Percentiles rank a stretch among this genome's conserved stretches.
Evolutionary conservation across 2,888 invertebrate genomes (phyloP).

Genomic region (Drosophila affinis): DNA sequence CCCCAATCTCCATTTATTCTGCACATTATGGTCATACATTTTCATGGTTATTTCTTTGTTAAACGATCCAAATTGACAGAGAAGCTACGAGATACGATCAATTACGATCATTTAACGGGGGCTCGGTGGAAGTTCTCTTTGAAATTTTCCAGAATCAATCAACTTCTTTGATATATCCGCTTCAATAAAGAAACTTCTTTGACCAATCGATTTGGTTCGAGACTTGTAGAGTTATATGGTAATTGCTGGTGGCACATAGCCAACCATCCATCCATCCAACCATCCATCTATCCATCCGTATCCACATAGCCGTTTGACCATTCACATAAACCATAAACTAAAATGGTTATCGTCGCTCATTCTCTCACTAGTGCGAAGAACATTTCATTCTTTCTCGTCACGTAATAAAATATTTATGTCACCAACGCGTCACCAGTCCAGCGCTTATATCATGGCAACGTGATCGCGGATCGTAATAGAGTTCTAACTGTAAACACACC

Average conservation of each 20-base stretch:
- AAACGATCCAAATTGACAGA: not conserved
- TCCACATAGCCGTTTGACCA: constrained; percentile 5
- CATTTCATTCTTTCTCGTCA: constrained; percentile 48
- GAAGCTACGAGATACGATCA: not conserved
- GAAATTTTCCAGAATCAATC: not conserved
- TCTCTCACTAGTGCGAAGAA: constrained; percentile 12
- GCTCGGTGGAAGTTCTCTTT: not conserved
- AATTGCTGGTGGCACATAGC: constrained; percentile 31
- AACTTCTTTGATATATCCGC: constrained; percentile 6
- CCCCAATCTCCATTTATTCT: not conserved
- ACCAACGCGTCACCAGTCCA: constrained; percentile 10
- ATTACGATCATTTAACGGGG: not conserved
- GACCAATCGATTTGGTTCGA: constrained; percentile 27
- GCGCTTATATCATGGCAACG: constrained; percentile 58
- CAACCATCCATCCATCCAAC: constrained; percentile 6
- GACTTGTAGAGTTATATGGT: constrained; percentile 33
- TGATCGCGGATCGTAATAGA: constrained; percentile 57
- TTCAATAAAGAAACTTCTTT: constrained; percentile 19
- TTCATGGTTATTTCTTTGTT: not conserved
- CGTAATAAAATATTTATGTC: constrained; percentile 52
- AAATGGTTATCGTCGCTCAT: not conserved
- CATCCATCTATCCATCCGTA: not conserved
- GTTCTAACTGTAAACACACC: constrained; percentile 65
- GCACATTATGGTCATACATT: not conserved
- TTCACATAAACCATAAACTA: constrained; percentile 36